phyloP scores from a whole-genome alignment of 2,113 vertebrate genomes.

The Carlito syrichta region DNA sequence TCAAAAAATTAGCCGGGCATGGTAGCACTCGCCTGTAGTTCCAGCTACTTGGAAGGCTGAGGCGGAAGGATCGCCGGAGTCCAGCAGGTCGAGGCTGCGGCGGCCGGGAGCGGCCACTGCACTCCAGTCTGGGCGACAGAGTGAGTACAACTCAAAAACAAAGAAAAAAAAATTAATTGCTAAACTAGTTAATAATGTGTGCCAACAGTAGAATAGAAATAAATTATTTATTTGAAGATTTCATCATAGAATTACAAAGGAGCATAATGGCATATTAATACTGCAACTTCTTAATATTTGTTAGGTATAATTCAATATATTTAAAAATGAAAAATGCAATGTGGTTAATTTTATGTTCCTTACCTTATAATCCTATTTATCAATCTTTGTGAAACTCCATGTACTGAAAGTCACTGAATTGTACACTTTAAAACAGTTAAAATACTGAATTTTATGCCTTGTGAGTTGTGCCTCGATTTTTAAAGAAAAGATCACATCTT shows the following conservation, averaged over 20 bases:
- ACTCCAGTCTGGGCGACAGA: no score
- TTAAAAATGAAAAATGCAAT: not conserved
- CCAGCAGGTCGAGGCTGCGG: no score
- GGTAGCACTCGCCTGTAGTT: no score
- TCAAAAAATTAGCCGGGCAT: no score
- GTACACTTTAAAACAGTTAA: not conserved
- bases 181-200: slow-evolving; percentile 18
- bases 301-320: not conserved
- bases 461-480: not conserved
- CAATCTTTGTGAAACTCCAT: not conserved
- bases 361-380: not conserved
- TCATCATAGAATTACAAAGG: not conserved
- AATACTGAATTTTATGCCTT: not conserved
- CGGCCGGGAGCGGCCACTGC: no score
- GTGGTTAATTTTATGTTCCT: not conserved
- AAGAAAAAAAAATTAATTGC: no score
- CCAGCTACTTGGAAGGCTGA: no score
- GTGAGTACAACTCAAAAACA: no score
- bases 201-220: not conserved
- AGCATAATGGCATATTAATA: not conserved
- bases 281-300: not conserved
- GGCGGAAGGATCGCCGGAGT: no score
- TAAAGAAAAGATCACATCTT: slow-evolving; percentile 50
- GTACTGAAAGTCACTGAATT: not conserved
- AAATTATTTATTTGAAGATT: not conserved